Conservation (phyloP, 2,888 invertebrate genomes). For the Eristalis arbustorum region DNA sequence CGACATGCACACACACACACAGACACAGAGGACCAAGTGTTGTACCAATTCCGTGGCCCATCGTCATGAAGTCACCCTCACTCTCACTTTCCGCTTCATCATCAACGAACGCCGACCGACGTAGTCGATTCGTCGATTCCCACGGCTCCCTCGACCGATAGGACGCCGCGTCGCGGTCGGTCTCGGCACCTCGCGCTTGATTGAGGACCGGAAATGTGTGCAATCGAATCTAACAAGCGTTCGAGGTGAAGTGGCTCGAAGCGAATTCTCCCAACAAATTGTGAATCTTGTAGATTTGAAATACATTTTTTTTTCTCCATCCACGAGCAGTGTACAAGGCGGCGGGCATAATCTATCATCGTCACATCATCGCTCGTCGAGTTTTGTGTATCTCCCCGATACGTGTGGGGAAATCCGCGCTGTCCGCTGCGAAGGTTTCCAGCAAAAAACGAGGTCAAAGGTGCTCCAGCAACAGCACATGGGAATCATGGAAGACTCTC, state of each 20-base stretch:
- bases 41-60: background rate
- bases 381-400: slow-evolving; percentile 5
- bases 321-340: slow-evolving; percentile 43
- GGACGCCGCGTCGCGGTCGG: background rate
- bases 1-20: background rate
- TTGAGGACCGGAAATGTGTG: slow-evolving; percentile 51
- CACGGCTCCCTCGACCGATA: slow-evolving; percentile 17
- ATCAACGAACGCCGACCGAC: background rate
- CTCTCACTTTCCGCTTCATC: slow-evolving; percentile 27
- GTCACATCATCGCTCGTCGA: slow-evolving; percentile 27
- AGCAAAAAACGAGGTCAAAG: slow-evolving; percentile 37
- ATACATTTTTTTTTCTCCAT: slow-evolving; percentile 36
- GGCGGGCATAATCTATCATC: slow-evolving; percentile 52
- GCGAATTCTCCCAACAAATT: slow-evolving; percentile 32
- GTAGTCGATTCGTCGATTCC: slow-evolving; percentile 16
- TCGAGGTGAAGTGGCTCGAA: background rate
- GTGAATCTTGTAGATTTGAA: slow-evolving; percentile 46
- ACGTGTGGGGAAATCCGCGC: slow-evolving; percentile 32
- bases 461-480: slow-evolving; percentile 24
- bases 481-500: slow-evolving; percentile 10
- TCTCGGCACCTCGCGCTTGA: slow-evolving; percentile 5
- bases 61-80: slow-evolving; percentile 23
- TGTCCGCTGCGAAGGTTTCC: slow-evolving; percentile 39
- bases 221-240: slow-evolving; percentile 37
- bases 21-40: background rate